phyloP scores from a whole-genome alignment of 2,797 vertebrate species.

The Chromobotia macracanthus region DNA sequence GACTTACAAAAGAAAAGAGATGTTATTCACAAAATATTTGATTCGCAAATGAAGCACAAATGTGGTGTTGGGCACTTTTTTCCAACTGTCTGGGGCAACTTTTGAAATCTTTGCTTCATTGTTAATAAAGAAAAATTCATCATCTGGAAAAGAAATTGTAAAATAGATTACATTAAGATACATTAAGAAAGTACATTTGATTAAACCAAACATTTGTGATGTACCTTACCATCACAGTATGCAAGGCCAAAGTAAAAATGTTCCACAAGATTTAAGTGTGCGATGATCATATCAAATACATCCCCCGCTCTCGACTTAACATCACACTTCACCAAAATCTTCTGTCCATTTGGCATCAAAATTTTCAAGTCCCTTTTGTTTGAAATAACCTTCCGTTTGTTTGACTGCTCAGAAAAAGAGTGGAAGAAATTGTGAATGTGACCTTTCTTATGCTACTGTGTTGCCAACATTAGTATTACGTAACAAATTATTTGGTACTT shows the following conservation, averaged over 20 bases:
- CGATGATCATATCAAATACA: conserved; percentile 84
- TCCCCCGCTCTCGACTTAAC: conserved; percentile 82
- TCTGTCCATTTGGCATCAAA: conserved; percentile 85
- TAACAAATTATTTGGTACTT: background rate
- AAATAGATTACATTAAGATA: background rate
- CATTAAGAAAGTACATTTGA: background rate
- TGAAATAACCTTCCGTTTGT: conserved; percentile 83
- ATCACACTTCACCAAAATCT: conserved; percentile 87
- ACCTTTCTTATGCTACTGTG: background rate
- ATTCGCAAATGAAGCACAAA: conserved; percentile 87
- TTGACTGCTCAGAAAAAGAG: conserved; percentile 70
- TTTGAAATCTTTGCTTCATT: conserved; percentile 86
- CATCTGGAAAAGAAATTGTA: conserved; percentile 72
- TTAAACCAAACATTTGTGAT: background rate
- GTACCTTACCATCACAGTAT: conserved; percentile 79
- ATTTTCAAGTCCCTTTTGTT: conserved; percentile 84
- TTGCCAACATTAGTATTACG: background rate
- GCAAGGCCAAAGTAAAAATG: conserved; percentile 91
- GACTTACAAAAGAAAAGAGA: conserved; percentile 84
- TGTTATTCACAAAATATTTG: conserved; percentile 86
- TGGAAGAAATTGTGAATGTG: background rate
- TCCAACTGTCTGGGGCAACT: conserved; percentile 87
- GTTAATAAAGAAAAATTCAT: conserved; percentile 91
- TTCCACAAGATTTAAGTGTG: conserved; percentile 83
- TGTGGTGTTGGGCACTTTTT: conserved; percentile 79